phyloP scores from a whole-genome alignment of 2,888 invertebrate genomes.

The Zele albiditarsus region DNA sequence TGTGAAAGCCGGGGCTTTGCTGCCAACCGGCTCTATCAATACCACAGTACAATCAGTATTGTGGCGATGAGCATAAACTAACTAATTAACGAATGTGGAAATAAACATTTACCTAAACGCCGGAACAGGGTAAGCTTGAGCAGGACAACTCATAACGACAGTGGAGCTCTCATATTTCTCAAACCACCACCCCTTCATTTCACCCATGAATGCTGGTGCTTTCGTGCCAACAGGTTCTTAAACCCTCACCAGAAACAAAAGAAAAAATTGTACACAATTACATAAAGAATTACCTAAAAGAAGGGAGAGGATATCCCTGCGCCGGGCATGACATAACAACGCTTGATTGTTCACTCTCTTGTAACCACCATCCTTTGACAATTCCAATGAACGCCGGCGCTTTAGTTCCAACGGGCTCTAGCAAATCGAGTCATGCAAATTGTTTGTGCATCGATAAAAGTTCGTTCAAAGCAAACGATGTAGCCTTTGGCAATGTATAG shows the following conservation, averaged over 20 bases:
- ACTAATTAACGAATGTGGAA: background rate
- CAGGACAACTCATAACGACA: conserved; percentile 82
- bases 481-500: background rate
- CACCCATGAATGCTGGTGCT: conserved; percentile 75
- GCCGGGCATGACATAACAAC: conserved; percentile 81
- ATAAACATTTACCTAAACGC: conserved; percentile 71
- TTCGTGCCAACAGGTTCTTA: conserved; percentile 78
- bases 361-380: conserved; percentile 67
- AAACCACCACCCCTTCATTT: conserved; percentile 76
- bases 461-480: background rate
- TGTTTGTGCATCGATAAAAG: conserved; percentile 13
- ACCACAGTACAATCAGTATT: background rate
- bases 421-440: conserved; percentile 42
- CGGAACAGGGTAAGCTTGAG: conserved; percentile 83
- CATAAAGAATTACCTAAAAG: conserved; percentile 76
- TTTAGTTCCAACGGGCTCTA: conserved; percentile 77
- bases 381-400: conserved; percentile 77
- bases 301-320: conserved; percentile 76
- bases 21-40: conserved; percentile 76
- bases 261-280: conserved; percentile 66
- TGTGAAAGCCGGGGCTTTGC: conserved; percentile 76
- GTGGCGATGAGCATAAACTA: background rate
- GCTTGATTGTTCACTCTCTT: conserved; percentile 57
- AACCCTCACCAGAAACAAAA: conserved; percentile 72
- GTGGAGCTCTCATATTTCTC: conserved; percentile 78